Evolutionary conservation across 2,888 invertebrate genomes (phyloP), one percentile per base, ranked within the genome.

Genomic region (Coecobrya sp.): DNA sequence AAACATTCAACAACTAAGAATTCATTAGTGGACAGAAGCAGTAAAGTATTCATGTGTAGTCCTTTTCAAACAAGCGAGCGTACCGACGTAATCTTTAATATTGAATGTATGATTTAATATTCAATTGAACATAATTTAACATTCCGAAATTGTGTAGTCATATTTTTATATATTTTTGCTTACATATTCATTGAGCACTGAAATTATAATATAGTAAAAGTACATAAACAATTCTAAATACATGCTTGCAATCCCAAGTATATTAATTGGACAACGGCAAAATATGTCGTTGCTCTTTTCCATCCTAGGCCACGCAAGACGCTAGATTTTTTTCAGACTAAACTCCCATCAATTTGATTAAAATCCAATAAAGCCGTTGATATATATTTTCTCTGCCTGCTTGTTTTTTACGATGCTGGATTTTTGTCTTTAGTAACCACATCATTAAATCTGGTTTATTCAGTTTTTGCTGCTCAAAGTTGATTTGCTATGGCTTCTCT

Each of bases 371-470:
- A 85, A 76, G 62, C 42, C 19, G 30, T 79, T 86, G 68, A 25
- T 52, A 68, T 68, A 49, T 68, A 52, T 68, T 70, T 55, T 89
- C n/a, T 52, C n/a, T 45, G 13, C n/a, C 7, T 55, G 30, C n/a
- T n/a, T 30, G n/a, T 25, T 27, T 85, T 89, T 89, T 84, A 89
- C 59, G 55, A 76, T 42, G 19, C 89, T 89, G 76, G 85, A 85
- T 89, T 85, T 89, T 89, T 68, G 52, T 79, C 25, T 65, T 89
- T 86, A 30, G 55, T 62, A 82, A 70, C 86, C 86, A 91, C 90
- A 86, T 79, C 90, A 89, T 89, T 89, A 91, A 89, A 76, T 91
- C 85, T 62, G 86, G 76, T 86, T 91, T 73, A 65, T 22, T 73
- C 84, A 49, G 19, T 49, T 62, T 52, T 73, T 36, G 42, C 52